Evolutionary conservation across 2,888 invertebrate genomes (phyloP).

Genomic region (Seladonia tumulorum): DNA sequence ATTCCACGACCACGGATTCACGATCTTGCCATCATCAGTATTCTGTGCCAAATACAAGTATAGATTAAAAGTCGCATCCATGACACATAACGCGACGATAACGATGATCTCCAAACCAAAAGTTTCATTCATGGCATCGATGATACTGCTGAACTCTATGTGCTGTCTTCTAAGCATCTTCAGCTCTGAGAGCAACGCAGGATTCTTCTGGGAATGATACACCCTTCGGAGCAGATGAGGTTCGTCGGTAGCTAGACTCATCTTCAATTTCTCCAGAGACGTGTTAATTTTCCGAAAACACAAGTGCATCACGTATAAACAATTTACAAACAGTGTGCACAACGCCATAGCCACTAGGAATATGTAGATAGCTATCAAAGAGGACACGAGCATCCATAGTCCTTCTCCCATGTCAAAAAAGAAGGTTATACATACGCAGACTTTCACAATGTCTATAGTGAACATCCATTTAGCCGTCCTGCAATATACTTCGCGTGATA

Average conservation of each 20-base stretch:
- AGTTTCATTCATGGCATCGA: slow-evolving; percentile 68
- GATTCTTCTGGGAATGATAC: slow-evolving; percentile 76
- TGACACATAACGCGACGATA: slow-evolving; percentile 70
- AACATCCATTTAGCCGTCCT: slow-evolving; percentile 64
- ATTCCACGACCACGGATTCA: slow-evolving; percentile 57
- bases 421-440: accelerated
- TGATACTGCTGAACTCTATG: slow-evolving; percentile 69
- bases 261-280: slow-evolving; percentile 60
- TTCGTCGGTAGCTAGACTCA: slow-evolving; percentile 68
- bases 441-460: slow-evolving; percentile 65
- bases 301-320: background rate
- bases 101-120: slow-evolving; percentile 73
- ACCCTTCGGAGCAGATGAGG: slow-evolving; percentile 76
- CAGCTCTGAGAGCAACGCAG: slow-evolving; percentile 70
- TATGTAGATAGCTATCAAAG: slow-evolving; percentile 30
- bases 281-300: slow-evolving; percentile 64
- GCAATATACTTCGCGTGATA: slow-evolving; percentile 59
- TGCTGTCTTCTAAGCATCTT: slow-evolving; percentile 73
- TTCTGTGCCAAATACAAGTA: background rate
- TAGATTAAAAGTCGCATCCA: slow-evolving; percentile 75
- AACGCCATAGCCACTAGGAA: slow-evolving; percentile 48
- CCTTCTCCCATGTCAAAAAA: accelerated
- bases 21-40: accelerated
- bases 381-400: accelerated
- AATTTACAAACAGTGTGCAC: no score